Conservation (phyloP, 2,888 invertebrate genomes). For the Tinea semifulvella region DNA sequence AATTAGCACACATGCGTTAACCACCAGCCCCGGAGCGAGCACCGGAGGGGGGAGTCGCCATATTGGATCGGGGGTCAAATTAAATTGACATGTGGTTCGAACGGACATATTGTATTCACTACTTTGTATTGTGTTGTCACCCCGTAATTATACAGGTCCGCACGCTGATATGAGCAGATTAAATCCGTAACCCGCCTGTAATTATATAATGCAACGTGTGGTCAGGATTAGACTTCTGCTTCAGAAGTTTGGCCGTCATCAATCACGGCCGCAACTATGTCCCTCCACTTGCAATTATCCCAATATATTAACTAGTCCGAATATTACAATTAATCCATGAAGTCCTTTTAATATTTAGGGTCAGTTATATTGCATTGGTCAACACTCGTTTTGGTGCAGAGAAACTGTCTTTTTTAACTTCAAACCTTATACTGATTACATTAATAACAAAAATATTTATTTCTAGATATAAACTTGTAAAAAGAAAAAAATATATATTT, state of each 20-base stretch:
- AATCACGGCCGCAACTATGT: conserved; percentile 4
- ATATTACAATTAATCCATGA: neutral
- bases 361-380: too few species aligned
- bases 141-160: conserved; percentile 57
- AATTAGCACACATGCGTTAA: conserved; percentile 51
- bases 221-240: conserved; percentile 16
- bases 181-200: conserved; percentile 29
- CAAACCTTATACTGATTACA: too few species aligned
- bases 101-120: conserved; percentile 53
- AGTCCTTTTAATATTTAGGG: too few species aligned
- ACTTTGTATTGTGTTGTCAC: conserved; percentile 55
- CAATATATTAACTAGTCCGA: neutral
- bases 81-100: conserved; percentile 62
- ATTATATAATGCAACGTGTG: conserved; percentile 45
- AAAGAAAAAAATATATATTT: too few species aligned
- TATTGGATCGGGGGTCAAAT: conserved; percentile 61
- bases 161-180: conserved; percentile 42
- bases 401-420: too few species aligned
- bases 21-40: conserved; percentile 24
- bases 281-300: conserved; percentile 1
- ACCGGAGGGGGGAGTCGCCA: conserved; percentile 33
- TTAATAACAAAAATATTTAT: too few species aligned
- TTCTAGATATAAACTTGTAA: too few species aligned
- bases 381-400: too few species aligned
- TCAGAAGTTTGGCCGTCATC: conserved; percentile 3